Evolutionary conservation across 2,888 invertebrate genomes (phyloP).

Genomic region (Cabera pusaria): DNA sequence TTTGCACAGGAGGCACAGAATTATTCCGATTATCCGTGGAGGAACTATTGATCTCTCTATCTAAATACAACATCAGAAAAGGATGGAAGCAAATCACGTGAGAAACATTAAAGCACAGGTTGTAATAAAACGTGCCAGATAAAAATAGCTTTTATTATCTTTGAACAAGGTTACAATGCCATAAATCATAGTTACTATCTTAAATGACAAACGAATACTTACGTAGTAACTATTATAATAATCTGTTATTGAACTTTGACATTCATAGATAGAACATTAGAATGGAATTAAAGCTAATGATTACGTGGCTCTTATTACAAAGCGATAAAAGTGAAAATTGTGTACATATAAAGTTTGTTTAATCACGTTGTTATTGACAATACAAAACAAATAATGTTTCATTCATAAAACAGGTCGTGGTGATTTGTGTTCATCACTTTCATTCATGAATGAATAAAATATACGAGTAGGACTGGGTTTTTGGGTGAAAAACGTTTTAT

Average conservation of each 20-base stretch:
- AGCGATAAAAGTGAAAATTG: conserved; percentile 31
- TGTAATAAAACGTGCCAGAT: conserved; percentile 11
- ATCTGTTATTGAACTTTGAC: conserved; percentile 39
- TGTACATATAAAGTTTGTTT: conserved; percentile 15
- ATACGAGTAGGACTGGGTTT: too few relatives aligned
- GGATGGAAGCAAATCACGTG: conserved; percentile 8
- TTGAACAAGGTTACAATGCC: conserved; percentile 32
- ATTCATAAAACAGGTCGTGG: conserved; percentile 44
- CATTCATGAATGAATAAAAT: conserved; percentile 34
- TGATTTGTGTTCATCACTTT: conserved; percentile 34
- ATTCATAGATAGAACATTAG: conserved; percentile 37
- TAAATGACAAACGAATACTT: conserved; percentile 41
- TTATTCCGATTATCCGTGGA: conserved; percentile 20
- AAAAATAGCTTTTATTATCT: conserved; percentile 35
- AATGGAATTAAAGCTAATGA: conserved; percentile 15
- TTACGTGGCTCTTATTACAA: conserved; percentile 22
- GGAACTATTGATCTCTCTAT: conserved; percentile 10
- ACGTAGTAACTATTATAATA: conserved; percentile 35
- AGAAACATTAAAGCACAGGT: conserved; percentile 12
- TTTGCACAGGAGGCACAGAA: too few relatives aligned
- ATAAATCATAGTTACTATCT: conserved; percentile 14
- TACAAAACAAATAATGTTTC: conserved; percentile 37
- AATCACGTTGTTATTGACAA: conserved; percentile 39
- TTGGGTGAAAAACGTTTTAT: too few relatives aligned
- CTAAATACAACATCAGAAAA: conserved; percentile 1